A percentile compares a stretch with the other conserved stretches of the same genome.
Evolutionary conservation across 2,888 invertebrate species (phyloP).

Genomic region (Nomada flava): DNA sequence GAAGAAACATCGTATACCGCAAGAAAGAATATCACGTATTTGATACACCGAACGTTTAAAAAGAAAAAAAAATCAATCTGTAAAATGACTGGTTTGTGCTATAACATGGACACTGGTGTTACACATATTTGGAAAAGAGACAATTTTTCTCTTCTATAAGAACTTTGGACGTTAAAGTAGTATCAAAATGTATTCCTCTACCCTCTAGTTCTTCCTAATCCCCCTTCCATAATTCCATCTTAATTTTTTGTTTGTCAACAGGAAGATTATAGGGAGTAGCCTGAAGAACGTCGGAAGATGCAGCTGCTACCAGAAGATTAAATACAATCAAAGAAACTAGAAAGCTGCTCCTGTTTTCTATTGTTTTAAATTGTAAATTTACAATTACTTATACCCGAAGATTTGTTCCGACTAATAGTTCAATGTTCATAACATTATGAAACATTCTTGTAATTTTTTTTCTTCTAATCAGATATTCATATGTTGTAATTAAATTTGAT

Average conservation of each 20-base stretch:
- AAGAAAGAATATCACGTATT: conserved; percentile 18
- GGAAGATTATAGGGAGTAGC: conserved; percentile 12
- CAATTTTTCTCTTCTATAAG: conserved; percentile 42
- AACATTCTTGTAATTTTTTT: not conserved
- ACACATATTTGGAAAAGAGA: conserved; percentile 43
- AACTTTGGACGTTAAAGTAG: conserved; percentile 46
- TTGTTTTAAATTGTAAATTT: conserved; percentile 2
- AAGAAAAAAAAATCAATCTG: conserved; percentile 23
- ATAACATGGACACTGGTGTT: conserved; percentile 47
- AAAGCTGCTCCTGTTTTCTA: conserved; percentile 20
- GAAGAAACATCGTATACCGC: conserved; percentile 20
- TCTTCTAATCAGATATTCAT: not conserved
- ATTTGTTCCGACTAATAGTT: not conserved
- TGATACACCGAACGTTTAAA: conserved; percentile 23
- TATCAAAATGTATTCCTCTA: conserved; percentile 50
- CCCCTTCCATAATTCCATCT: conserved; percentile 26
- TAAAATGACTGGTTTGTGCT: conserved; percentile 47
- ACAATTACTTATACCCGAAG: not conserved
- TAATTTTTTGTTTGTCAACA: conserved; percentile 54
- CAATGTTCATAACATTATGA: not conserved
- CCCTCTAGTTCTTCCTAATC: conserved; percentile 41
- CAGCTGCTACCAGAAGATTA: conserved; percentile 1
- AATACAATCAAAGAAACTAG: conserved; percentile 63
- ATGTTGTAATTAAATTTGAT: not conserved
- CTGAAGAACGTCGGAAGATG: not conserved